Conservation (phyloP, 2,113 vertebrate genomes). For the Hippolais icterina region DNA sequence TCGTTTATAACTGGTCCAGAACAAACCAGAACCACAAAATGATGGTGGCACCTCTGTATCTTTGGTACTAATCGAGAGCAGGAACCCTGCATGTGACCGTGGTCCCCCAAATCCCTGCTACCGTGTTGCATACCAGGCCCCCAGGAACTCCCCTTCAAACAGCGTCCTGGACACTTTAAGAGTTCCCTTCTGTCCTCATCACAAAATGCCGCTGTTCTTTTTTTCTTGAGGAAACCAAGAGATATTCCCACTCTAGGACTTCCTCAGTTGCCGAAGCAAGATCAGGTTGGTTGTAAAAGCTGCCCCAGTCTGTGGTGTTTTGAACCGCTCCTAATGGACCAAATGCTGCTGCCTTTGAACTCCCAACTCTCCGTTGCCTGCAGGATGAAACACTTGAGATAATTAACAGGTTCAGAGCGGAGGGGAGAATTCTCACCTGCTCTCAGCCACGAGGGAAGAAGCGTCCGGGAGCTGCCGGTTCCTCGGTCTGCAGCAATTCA, state of each 20-base stretch:
- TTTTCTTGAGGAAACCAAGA: neutral
- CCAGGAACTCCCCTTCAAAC: neutral
- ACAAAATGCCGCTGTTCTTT: neutral
- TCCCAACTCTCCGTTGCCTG: neutral
- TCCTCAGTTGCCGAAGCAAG: neutral
- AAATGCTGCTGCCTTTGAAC: neutral
- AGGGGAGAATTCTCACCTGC: neutral
- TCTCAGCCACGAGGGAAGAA: neutral
- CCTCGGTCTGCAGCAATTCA: neutral
- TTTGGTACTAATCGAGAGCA: neutral
- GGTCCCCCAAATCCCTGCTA: neutral
- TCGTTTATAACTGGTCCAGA: neutral
- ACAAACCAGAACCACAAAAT: neutral
- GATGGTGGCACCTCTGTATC: neutral
- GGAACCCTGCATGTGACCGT: too few relatives aligned
- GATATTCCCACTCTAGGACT: neutral
- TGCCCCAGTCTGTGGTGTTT: neutral
- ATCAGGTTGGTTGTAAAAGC: neutral
- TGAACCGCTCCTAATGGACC: neutral
- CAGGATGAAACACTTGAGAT: neutral
- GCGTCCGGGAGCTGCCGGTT: neutral
- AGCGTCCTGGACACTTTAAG: neutral
- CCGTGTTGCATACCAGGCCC: neutral
- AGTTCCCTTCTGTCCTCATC: neutral
- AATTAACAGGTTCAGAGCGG: neutral